Evolutionary conservation across 2,113 vertebrate species (phyloP), one percentile per base, ranked within the genome.

Genomic region (Hippocampus barbouri): DNA sequence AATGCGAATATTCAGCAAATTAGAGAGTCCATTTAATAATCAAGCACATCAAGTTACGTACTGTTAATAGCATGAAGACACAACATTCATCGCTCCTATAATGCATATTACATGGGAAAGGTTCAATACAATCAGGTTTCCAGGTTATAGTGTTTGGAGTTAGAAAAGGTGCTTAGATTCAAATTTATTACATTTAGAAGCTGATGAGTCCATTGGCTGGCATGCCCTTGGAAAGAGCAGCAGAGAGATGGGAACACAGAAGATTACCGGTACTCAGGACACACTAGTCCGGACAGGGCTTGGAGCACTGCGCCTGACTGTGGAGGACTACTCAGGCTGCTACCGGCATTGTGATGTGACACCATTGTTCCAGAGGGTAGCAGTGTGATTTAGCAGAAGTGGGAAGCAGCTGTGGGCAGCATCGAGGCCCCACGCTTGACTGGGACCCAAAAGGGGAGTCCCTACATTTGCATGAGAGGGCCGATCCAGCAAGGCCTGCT

Each of bases 381-480:
- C 86, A 89, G 87, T 87, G 90, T 92, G 90, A 94, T 91, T 94
- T 69, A 88, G 91, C 87, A 91, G 91, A 91, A 93, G 94, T 88
- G 92, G 94, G 94, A 96, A 96, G 93, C 95, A 96, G 96, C 94
- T 96, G 95, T 87, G 89, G 90, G 90, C 91, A 86, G 91, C 15
- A 59, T 71, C 78, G 75, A 81, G 89, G 84, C 92, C 88, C 85
- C 88, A 92, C 79, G 92, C 94, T 92, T 94, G 92, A 93, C 91
- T 91, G 89, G 94, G 93, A 95, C 92, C 93, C 90, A 88, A 88
- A 89, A 80, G 25, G 87, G 89, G 91, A 91, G 91, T 38, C 34
- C 34, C 34, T 38, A 15, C 77, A 96, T 97, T 98, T 98, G 96
- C 96, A 99, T 96, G 93, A 92, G 85, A 92, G 90, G 94, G 92